phyloP scores from a whole-genome alignment of 2,797 vertebrate species.

The Capromys pilorides region DNA sequence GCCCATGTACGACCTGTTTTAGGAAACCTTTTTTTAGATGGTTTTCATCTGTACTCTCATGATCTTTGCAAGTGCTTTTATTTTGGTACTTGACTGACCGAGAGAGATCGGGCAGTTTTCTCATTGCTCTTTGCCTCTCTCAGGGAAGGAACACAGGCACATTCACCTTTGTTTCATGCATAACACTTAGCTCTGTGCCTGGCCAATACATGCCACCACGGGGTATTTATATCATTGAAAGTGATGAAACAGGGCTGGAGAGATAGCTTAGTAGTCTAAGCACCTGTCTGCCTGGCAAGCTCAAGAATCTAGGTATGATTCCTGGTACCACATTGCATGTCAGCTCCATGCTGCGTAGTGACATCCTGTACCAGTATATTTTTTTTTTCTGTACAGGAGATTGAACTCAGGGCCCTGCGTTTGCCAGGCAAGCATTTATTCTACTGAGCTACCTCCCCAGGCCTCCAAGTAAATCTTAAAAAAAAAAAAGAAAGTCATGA shows the following conservation, averaged over 20 bases:
- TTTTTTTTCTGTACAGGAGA: too few species aligned
- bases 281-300: too few species aligned
- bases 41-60: neutral
- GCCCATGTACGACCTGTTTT: neutral
- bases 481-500: neutral
- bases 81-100: neutral
- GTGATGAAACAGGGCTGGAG: neutral
- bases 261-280: too few species aligned
- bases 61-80: slow-evolving; percentile 22
- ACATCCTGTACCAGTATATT: too few species aligned
- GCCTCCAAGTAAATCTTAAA: too few species aligned
- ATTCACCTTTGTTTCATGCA: neutral
- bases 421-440: too few species aligned
- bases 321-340: too few species aligned
- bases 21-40: neutral
- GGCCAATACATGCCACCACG: neutral
- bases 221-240: neutral
- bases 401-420: too few species aligned
- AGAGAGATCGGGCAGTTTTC: neutral
- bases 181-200: neutral
- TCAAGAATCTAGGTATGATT: too few species aligned
- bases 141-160: neutral
- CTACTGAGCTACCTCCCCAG: too few species aligned
- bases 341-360: too few species aligned
- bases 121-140: neutral